These are phyloP conservation scores for Liposcelis brunnea DNA, from an alignment of 2,888 invertebrate species.

Conservation along the genomic window DNA sequence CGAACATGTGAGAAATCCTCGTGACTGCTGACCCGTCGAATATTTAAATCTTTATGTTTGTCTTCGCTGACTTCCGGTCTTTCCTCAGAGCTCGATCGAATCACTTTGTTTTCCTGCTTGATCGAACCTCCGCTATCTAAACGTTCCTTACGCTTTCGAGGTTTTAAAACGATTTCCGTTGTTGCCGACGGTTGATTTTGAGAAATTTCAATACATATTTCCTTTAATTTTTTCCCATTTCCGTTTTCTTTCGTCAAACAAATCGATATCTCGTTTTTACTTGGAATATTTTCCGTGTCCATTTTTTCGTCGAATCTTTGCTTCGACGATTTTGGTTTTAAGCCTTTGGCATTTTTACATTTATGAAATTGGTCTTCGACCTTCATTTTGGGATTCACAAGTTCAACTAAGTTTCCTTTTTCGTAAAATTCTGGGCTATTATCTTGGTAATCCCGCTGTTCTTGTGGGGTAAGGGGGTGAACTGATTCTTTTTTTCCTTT, in stretches of 20 bases:
- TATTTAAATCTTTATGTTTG: conserved; percentile 24
- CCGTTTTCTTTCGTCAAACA: conserved; percentile 2
- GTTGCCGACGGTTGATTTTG: conserved; percentile 1
- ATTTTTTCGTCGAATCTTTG: neutral
- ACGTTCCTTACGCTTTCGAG: conserved; percentile 43
- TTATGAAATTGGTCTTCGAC: too few species aligned
- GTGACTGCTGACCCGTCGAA: conserved; percentile 43
- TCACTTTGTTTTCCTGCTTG: conserved; percentile 37
- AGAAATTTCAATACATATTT: neutral
- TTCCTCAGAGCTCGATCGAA: conserved; percentile 43
- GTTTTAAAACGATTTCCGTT: conserved; percentile 19
- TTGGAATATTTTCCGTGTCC: neutral
- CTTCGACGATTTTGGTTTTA: too few species aligned
- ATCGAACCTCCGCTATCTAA: conserved; percentile 39
- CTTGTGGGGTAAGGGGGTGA: too few species aligned
- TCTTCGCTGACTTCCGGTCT: conserved; percentile 26
- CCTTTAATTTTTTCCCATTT: conserved; percentile 6
- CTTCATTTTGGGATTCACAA: too few species aligned
- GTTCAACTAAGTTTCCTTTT: neutral
- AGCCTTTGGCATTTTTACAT: too few species aligned
- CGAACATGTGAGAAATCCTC: conserved; percentile 33
- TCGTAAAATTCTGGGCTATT: neutral
- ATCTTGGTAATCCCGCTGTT: too few species aligned
- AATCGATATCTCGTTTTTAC: neutral
- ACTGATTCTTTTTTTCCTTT: conserved; percentile 2